These are phyloP conservation scores for Tineola bisselliella DNA, from an alignment of 2,888 invertebrate species.

Conservation along the genomic window DNA sequence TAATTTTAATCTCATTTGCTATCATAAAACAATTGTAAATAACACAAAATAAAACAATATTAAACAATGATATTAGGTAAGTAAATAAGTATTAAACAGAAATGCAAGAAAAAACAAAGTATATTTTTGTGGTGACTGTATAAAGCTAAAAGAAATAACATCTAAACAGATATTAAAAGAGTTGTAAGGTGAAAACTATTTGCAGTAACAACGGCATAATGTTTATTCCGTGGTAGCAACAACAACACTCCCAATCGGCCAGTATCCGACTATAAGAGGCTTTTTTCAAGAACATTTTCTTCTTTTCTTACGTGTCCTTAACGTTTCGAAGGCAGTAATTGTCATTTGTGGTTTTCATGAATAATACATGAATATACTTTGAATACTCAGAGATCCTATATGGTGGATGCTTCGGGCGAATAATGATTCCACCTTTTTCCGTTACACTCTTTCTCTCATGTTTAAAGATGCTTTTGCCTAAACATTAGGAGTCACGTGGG, in stretches of 20 bases:
- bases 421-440: slow-evolving; percentile 5
- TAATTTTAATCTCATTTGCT: background rate
- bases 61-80: too few relatives aligned
- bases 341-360: slow-evolving; percentile 44
- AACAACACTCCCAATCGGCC: slow-evolving; percentile 9
- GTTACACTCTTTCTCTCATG: background rate
- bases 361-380: slow-evolving; percentile 38
- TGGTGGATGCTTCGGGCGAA: slow-evolving; percentile 5
- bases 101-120: too few relatives aligned
- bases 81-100: too few relatives aligned
- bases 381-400: slow-evolving; percentile 7
- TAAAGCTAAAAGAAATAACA: background rate
- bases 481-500: background rate
- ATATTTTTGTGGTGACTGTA: background rate
- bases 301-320: background rate
- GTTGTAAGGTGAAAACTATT: background rate
- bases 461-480: background rate
- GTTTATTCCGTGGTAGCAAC: background rate
- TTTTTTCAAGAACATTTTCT: slow-evolving; percentile 9
- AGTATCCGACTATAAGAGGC: slow-evolving; percentile 6
- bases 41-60: too few relatives aligned
- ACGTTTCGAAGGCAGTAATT: slow-evolving; percentile 28
- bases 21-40: background rate
- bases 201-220: slow-evolving; percentile 4
- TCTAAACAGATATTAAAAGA: background rate